A percentile compares a stretch with the other conserved stretches of the same genome.
These are phyloP conservation scores for Halictus quadricinctus DNA, from an alignment of 2,888 invertebrate genomes.

Conservation along the genomic window DNA sequence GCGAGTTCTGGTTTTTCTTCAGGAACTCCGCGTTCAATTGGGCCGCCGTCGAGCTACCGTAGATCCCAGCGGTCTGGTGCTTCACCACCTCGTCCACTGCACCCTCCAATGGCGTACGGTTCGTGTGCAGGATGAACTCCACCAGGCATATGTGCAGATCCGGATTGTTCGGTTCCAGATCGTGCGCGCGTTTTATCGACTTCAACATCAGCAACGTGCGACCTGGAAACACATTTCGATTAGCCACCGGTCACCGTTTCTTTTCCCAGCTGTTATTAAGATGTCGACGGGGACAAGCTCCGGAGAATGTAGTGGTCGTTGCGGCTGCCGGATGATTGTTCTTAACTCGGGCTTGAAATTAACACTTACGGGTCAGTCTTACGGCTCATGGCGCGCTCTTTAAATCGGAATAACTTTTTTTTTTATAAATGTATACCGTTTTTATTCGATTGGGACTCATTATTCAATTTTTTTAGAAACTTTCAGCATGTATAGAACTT, in stretches of 20 bases:
- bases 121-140: slow-evolving; percentile 87
- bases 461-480: too few species aligned
- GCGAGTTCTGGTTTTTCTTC: slow-evolving; percentile 83
- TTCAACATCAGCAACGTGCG: slow-evolving; percentile 97
- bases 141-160: slow-evolving; percentile 94
- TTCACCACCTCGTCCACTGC: slow-evolving; percentile 84
- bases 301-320: neutral
- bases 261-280: neutral
- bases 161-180: slow-evolving; percentile 89
- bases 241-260: neutral
- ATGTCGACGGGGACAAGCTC: neutral
- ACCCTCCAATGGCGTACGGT: slow-evolving; percentile 82
- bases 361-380: too few species aligned
- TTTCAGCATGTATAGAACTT: too few species aligned
- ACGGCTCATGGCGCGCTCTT: too few species aligned
- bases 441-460: too few species aligned
- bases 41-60: slow-evolving; percentile 84
- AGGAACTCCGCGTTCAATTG: slow-evolving; percentile 84
- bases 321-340: neutral
- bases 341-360: neutral
- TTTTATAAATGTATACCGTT: too few species aligned
- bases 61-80: slow-evolving; percentile 84
- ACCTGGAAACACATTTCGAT: slow-evolving; percentile 84
- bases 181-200: slow-evolving; percentile 94
- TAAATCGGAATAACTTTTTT: too few species aligned